These are phyloP conservation scores for Stigmatopora argus DNA, from an alignment of 2,113 vertebrate species.

Conservation along the genomic window DNA sequence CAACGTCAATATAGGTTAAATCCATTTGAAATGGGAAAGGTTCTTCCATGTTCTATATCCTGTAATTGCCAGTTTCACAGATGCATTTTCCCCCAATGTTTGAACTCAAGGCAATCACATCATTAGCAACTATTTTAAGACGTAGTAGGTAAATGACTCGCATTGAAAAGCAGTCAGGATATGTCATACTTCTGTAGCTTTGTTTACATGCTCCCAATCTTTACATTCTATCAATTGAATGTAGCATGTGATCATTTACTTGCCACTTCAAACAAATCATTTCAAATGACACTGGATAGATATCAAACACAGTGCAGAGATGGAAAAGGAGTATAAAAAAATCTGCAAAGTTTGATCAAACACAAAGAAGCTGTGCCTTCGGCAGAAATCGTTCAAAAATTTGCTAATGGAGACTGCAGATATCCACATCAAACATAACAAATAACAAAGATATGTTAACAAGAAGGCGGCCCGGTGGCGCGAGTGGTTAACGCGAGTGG, in stretches of 20 bases:
- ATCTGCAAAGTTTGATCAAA: background rate
- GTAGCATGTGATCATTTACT: background rate
- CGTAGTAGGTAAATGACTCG: background rate
- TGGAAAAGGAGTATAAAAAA: background rate
- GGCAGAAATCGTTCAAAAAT: background rate
- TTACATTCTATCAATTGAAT: background rate
- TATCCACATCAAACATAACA: slow-evolving; percentile 1
- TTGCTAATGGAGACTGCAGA: background rate
- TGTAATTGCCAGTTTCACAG: background rate
- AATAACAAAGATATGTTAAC: background rate
- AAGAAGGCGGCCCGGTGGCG: background rate
- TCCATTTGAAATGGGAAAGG: too few species aligned
- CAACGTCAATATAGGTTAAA: too few species aligned
- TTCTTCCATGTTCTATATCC: too few species aligned
- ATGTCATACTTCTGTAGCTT: background rate
- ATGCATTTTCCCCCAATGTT: background rate
- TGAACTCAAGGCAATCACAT: background rate
- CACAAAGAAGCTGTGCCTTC: background rate
- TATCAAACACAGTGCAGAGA: background rate
- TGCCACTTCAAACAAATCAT: slow-evolving; percentile 6
- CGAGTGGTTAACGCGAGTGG: too few species aligned
- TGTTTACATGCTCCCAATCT: background rate
- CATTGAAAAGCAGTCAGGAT: background rate
- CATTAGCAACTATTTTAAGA: background rate
- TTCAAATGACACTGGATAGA: background rate